Evolutionary conservation across 2,113 vertebrate species (phyloP).

Genomic region (Chloropsis cyanopogon): DNA sequence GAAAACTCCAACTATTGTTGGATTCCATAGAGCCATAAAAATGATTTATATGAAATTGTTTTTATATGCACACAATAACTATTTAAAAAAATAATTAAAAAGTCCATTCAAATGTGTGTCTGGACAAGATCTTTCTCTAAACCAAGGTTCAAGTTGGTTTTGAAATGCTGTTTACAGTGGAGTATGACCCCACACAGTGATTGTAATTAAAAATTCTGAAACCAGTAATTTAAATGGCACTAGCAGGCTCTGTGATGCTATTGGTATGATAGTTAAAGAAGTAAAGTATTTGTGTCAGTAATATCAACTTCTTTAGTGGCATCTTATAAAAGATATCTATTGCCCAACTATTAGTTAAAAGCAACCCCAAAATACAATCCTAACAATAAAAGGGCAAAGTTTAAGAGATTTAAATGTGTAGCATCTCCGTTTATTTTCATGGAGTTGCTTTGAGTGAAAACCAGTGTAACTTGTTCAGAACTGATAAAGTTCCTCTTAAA

Average conservation of each 20-base stretch:
- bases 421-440: not conserved
- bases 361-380: not conserved
- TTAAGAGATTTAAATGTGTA: not conserved
- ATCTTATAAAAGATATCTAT: not conserved
- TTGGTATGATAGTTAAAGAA: not conserved
- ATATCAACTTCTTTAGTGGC: not conserved
- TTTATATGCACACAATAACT: conserved; percentile 25
- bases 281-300: not conserved
- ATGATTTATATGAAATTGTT: conserved; percentile 4
- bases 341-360: not conserved
- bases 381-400: not conserved
- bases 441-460: not conserved
- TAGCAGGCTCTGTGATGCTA: not conserved
- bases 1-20: conserved; percentile 34
- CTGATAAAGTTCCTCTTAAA: not conserved
- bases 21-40: not conserved
- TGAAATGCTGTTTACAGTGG: not conserved
- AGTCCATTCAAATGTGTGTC: not conserved
- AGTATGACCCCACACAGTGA: not conserved
- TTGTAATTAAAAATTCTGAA: conserved; percentile 2
- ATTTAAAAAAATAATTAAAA: not conserved
- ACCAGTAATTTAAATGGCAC: not conserved
- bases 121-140: conserved; percentile 13
- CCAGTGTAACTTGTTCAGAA: not conserved
- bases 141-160: not conserved